Base-by-base conservation (phyloP, 2,797 vertebrate species). In the Euphonia xanthogaster region DNA sequence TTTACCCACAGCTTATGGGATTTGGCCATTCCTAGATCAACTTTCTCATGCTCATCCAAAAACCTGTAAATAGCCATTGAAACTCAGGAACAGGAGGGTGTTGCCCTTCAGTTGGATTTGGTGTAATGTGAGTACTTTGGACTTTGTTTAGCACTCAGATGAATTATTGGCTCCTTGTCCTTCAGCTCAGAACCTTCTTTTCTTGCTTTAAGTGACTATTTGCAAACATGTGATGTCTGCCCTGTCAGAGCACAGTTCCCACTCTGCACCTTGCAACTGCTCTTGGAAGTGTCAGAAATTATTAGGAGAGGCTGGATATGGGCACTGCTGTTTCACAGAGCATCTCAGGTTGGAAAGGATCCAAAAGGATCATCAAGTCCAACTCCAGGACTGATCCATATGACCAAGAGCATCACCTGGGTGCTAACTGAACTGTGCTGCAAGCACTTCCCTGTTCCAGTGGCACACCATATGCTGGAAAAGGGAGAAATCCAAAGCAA, bases 51-150 rank as follows among this genome's bases (percentile, higher is more conserved):
- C 65, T 86, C 90, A 80, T 50, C 85, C 65, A 28, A 80, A 93
- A 87, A 58, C 57, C 85, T 70, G 57, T 42, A 71, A 85, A 77
- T 16, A 71, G 73, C 50, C 58, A 7, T 66, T 72, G 94, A 95
- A 91, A 80, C 44, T 50, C 82, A n/a, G 79, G 53, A 90, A 40
- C 75, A 42, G 85, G 78, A 83, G 87, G 90, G 89, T 80, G 93
- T 78, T 94, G 61, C n/a, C 93, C 53, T 88, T 37, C 1, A 0
- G 57, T 48, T 77, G 85, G 66, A 30, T 95, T 94, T 88, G 55
- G 62, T 90, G 91, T 79, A 88, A 84, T 2, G 50, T 35, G 76
- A 90, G 82, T 13, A 77, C 90, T 94, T 91, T 86, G 93, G 93
- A 88, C 93, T 94, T 91, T 88, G 65, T 25, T 86, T 94, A 65